Evolutionary conservation across 2,797 vertebrate genomes (phyloP).

Genomic region (Halcyon badia): DNA sequence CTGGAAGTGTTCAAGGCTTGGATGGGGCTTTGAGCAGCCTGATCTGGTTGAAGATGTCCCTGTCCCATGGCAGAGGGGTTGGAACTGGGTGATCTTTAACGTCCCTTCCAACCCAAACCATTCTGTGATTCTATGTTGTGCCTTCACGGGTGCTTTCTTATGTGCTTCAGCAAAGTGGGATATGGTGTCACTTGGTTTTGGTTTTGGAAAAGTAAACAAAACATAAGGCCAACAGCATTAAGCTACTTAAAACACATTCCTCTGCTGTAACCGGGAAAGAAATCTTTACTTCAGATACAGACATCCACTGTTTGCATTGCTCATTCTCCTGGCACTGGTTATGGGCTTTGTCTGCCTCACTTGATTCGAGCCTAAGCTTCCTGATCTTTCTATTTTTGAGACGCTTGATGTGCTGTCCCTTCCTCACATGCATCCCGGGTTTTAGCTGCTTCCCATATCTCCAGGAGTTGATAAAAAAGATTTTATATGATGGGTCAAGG

Average conservation of each 20-base stretch:
- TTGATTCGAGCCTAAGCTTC: neutral
- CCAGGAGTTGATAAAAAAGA: neutral
- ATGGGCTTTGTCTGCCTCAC: neutral
- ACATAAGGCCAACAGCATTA: neutral
- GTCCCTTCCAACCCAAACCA: neutral
- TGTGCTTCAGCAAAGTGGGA: neutral
- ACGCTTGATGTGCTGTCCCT: neutral
- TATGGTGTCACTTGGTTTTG: neutral
- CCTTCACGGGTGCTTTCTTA: neutral
- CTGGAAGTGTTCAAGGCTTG: neutral
- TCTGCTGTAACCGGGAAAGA: neutral
- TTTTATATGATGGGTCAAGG: neutral
- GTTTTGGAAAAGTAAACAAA: conserved; percentile 28
- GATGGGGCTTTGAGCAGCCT: neutral
- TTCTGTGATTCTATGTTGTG: neutral
- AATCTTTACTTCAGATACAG: neutral
- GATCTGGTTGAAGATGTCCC: neutral
- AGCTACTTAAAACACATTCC: neutral
- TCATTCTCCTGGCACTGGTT: neutral
- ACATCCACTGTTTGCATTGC: neutral
- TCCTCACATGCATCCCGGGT: neutral
- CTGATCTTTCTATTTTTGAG: conserved; percentile 18
- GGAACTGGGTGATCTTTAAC: neutral
- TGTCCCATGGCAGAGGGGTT: neutral
- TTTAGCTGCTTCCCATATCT: neutral